Base-by-base conservation (phyloP, 2,888 invertebrate genomes). In the Noctua fimbriata region DNA sequence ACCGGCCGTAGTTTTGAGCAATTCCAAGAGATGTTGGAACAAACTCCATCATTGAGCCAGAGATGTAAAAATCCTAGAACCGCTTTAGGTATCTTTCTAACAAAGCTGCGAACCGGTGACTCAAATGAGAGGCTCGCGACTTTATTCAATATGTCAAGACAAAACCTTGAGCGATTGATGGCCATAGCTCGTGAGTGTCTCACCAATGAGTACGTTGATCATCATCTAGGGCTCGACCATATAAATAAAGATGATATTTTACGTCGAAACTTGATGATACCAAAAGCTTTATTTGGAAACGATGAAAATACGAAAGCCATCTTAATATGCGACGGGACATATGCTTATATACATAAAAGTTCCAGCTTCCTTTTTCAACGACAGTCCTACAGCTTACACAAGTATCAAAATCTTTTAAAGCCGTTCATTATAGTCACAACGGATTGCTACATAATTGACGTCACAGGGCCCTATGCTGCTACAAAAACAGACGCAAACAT, bases 241-340 rank as follows among this genome's bases (percentile, higher is more conserved):
- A 76, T 76, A 55, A 47, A 69, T n/a, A 69, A 14, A 76, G 47
- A 76, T 28, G 60, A 69, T 70, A 49, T 70, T 47, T 10, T 60
- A 44, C 28, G 24, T 58, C 41, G 69, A 76, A 69, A 75, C 58
- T 32, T 75, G 28, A 67, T 24, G 4, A 47, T 75, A 69, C 58
- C 75, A 75, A 75, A 16, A 55, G 21, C n/a, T 41, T 55, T 69
- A 44, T 69, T 69, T 75, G 75, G 75, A 67, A 75, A 75, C 7
- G 28, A 67, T 55, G 74, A 75, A 75, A 69, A 75, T 67, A 75
- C 67, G 52, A 75, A 69, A 75, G 58, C 24, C 1, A 75, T 75
- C 41, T 55, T 69, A 44, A 75, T 75, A 58, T 75, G 55, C 52
- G 75, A 75, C 32, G 69, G 69, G 36, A 67, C 75, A 10, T 73